Evolutionary conservation across 2,113 vertebrate species (phyloP), one percentile per base, ranked within the genome.

Genomic region (Columba janthina): DNA sequence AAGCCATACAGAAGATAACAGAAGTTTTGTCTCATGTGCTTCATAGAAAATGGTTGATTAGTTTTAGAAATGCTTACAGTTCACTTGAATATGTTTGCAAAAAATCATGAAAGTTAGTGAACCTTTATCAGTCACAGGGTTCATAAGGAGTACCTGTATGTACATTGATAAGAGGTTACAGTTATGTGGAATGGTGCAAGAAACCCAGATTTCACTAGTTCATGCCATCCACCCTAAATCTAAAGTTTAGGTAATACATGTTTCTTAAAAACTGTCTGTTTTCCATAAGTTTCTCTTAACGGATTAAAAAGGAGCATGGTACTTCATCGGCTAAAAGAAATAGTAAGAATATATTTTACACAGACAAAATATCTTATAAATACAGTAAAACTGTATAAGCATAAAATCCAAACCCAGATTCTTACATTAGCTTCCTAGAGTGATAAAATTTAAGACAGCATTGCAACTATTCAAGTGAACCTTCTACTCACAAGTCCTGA

Each of bases 51-150:
- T 40, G 71, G 36, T 91, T 51, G 51, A 28, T 70, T 36, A 65
- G 32, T 85, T 84, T 92, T 64, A 87, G 74, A 96, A 95, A 83
- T 80, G 19, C 31, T 89, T 90, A 96, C 79, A 84, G 92, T 96
- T 96, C 82, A 82, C 72, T 85, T 94, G 65, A 82, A 46, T 93
- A 53, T 70, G 61, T 80, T 92, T 85, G 89, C 40, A 95, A 85
- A 26, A 26, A 76, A 82, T 74, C 34, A 86, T 48, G 32, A 80
- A 80, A 64, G 66, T 64, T 53, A 42, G 26, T 85, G 53, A 93
- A 74, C 36, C 79, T 58, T 86, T 34, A 73, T 78, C 94, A 40
- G 44, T 73, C 28, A 60, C 28, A 50, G 51, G 19, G 42, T 60
- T 90, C 60, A 88, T 36, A 64, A 57, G 8, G 22, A 88, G 25